Evolutionary conservation across 2,888 invertebrate species (phyloP), one percentile per base, ranked within the genome.

Genomic region (Eristalis intricaria): DNA sequence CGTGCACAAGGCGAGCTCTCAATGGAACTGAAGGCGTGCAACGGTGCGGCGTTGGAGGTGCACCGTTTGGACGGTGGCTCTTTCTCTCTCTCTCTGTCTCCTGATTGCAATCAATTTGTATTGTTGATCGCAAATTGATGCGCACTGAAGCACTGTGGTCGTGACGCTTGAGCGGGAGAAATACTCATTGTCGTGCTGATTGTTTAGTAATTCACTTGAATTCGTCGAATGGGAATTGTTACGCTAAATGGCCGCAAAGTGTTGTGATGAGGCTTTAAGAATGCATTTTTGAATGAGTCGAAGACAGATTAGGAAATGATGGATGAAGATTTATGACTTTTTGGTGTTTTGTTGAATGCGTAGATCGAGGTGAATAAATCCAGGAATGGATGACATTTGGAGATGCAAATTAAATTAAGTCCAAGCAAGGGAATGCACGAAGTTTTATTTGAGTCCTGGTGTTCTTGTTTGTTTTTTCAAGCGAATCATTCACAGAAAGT

Each of bases 41-140:
- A 50, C 43, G 63, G 74, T 64, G 76, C 61, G 77, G 32, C 32
- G 78, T 78, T 78, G 64, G 74, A 65, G 64, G 80, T 71, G 68
- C 70, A 74, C 80, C 58, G 58, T 29, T 43, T 60, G 38, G 35
- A 56, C 68, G 50, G 19, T 69, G 63, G n/a, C 61, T 60, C 75
- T 66, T 35, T 58, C 68, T 64, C 68, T 73, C n/a, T 50, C n/a
- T 50, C 43, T 43, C 15, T 43, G 0, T n/a, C 65, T 61, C 60
- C 35, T 70, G 75, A 79, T 81, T 82, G 75, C 79, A 77, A 85
- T 85, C 65, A 81, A 85, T 85, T 85, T 85, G 81, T 70, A 81
- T 86, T 86, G 85, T 86, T 86, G 81, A 86, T 85, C 65, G 77
- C 85, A 86, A 85, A 81, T 85, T 81, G 85, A 81, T 85, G 85